A percentile compares a stretch with the other conserved stretches of the same genome.
phyloP scores from a whole-genome alignment of 2,113 vertebrate species.

The Suricata suricatta region DNA sequence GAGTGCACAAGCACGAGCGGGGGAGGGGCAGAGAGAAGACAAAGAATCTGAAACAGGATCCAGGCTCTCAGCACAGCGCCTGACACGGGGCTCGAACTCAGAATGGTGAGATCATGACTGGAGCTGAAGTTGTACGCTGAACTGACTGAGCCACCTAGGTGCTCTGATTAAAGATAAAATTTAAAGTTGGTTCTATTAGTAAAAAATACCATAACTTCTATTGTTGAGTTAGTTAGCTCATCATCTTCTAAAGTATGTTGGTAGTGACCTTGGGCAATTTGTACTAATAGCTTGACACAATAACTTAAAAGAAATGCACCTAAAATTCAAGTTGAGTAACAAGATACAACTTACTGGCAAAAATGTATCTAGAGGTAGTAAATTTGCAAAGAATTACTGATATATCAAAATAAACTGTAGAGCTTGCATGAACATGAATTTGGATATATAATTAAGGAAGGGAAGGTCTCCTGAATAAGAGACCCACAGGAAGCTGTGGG shows the following conservation, averaged over 20 bases:
- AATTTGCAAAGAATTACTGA: background rate
- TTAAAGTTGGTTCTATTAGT: constrained; percentile 28
- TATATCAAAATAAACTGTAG: background rate
- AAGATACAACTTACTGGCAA: background rate
- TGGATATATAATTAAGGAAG: background rate
- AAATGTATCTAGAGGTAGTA: background rate
- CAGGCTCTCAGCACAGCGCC: too few relatives aligned
- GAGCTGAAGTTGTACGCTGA: too few relatives aligned
- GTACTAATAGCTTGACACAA: background rate
- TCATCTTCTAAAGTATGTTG: background rate
- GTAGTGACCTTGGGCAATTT: background rate
- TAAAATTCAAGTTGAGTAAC: constrained; percentile 18
- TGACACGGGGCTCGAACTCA: too few relatives aligned
- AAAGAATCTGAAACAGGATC: too few relatives aligned
- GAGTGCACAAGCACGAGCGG: too few relatives aligned
- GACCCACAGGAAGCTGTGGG: background rate
- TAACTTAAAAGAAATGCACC: background rate
- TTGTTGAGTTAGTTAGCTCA: background rate
- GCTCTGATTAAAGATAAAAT: background rate
- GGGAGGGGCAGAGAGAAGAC: too few relatives aligned
- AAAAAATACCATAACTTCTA: constrained; percentile 30
- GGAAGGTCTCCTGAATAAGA: background rate
- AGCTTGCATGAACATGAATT: background rate
- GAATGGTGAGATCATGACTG: too few relatives aligned
- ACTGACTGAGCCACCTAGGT: too few relatives aligned